These are phyloP conservation scores for Philaenus spumarius DNA, from an alignment of 1,140 invertebrate species.

Conservation along the genomic window DNA sequence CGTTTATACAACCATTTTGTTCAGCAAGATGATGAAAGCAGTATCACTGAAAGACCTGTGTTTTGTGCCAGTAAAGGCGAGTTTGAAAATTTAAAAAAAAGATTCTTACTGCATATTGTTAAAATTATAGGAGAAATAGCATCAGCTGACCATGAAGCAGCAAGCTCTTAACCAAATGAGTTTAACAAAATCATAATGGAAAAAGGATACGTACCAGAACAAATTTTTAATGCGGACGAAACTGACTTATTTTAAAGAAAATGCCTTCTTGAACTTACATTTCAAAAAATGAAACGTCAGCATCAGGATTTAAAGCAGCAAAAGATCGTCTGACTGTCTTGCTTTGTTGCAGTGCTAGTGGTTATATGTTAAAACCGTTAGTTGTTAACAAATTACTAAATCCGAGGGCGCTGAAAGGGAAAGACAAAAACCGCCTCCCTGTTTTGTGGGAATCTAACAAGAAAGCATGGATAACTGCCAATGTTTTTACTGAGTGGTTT, in stretches of 20 bases:
- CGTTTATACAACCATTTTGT: neutral
- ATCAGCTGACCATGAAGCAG: neutral
- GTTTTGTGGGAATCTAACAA: constrained; percentile 38
- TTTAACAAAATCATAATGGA: neutral
- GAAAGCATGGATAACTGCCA: constrained; percentile 35
- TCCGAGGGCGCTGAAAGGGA: constrained; percentile 22
- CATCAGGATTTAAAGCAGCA: constrained; percentile 26
- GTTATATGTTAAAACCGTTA: constrained; percentile 32
- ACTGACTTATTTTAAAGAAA: neutral
- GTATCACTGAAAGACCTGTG: neutral
- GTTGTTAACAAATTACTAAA: constrained; percentile 28
- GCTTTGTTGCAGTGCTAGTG: constrained; percentile 30
- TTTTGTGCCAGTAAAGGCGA: neutral
- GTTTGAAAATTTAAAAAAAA: neutral
- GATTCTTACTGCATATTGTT: neutral
- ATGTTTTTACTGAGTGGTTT: constrained; percentile 38
- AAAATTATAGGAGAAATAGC: neutral
- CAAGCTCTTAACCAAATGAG: neutral
- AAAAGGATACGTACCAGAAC: neutral
- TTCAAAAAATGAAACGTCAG: constrained; percentile 12
- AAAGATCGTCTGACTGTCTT: constrained; percentile 32
- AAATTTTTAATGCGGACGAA: neutral
- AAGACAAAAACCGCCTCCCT: constrained; percentile 31
- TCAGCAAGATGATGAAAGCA: neutral
- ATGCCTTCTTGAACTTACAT: neutral